Conservation (phyloP, 2,113 vertebrate species). For the Notarius lentiginosus region DNA sequence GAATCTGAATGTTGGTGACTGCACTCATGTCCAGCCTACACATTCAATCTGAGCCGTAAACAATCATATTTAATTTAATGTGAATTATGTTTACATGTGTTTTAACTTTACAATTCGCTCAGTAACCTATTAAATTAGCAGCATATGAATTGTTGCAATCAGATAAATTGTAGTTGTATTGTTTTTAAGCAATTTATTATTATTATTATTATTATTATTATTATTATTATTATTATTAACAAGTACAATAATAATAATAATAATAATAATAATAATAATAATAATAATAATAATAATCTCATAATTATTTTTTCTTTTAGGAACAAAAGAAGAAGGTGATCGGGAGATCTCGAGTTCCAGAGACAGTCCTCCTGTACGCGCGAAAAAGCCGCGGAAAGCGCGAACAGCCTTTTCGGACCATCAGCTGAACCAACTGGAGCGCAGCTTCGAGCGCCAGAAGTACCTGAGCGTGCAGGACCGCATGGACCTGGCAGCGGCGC, state of each 20-base stretch:
- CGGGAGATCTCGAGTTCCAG: constrained; percentile 96
- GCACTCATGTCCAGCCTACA: background rate
- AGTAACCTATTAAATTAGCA: background rate
- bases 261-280: constrained; percentile 16
- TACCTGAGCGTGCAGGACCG: constrained; percentile 98
- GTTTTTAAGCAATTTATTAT: background rate
- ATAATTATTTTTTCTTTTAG: constrained; percentile 59
- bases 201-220: background rate
- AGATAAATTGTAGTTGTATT: background rate
- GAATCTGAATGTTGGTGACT: constrained; percentile 1
- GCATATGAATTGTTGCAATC: background rate
- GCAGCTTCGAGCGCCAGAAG: constrained; percentile 97
- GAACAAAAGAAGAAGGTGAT: constrained; percentile 93
- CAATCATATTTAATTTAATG: background rate
- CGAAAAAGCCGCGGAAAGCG: constrained; percentile 97
- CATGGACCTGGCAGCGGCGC: constrained; percentile 95
- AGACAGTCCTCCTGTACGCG: constrained; percentile 90
- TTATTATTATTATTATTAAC: background rate
- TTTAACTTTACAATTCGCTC: background rate
- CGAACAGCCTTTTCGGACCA: constrained; percentile 97
- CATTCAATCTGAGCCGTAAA: background rate
- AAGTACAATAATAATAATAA: background rate
- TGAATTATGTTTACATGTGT: background rate
- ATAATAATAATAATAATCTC: background rate
- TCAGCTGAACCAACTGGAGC: constrained; percentile 95